Conservation (phyloP, 2,797 vertebrate species). For the Salmo trutta region DNA sequence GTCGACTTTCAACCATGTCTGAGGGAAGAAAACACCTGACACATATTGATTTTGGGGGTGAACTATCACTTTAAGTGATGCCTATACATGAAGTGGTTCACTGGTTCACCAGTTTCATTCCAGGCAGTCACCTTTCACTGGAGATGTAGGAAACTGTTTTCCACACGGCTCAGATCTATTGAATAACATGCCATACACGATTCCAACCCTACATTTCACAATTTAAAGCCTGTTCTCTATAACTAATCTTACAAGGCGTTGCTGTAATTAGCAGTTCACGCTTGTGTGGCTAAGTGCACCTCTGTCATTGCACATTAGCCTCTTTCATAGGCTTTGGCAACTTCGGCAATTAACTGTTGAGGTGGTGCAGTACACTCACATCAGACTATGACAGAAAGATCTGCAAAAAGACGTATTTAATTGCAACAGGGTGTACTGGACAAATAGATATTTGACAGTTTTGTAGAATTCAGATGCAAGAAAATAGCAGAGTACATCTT, state of each 20-base stretch:
- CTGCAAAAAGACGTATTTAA: neutral
- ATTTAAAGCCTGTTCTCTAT: neutral
- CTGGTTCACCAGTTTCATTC: neutral
- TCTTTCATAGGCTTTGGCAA: neutral
- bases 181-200: slow-evolving; percentile 18
- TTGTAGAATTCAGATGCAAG: neutral
- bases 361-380: neutral
- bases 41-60: neutral
- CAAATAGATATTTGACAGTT: too few relatives aligned
- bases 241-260: neutral
- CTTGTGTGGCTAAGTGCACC: slow-evolving; percentile 6
- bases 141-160: neutral
- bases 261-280: neutral
- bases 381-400: neutral
- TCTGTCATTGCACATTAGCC: slow-evolving; percentile 2
- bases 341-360: slow-evolving; percentile 6
- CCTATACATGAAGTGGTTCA: neutral
- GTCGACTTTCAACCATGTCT: neutral
- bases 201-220: neutral
- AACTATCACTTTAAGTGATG: neutral
- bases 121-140: neutral
- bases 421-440: neutral
- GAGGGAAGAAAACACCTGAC: neutral
- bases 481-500: neutral
- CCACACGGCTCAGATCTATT: neutral